Evolutionary conservation across 30 jellyfish, hydroid and myxozoan species (phyloP), one percentile per base, ranked within the genome.

Genomic region (Chrysaora quinquecirrha): DNA sequence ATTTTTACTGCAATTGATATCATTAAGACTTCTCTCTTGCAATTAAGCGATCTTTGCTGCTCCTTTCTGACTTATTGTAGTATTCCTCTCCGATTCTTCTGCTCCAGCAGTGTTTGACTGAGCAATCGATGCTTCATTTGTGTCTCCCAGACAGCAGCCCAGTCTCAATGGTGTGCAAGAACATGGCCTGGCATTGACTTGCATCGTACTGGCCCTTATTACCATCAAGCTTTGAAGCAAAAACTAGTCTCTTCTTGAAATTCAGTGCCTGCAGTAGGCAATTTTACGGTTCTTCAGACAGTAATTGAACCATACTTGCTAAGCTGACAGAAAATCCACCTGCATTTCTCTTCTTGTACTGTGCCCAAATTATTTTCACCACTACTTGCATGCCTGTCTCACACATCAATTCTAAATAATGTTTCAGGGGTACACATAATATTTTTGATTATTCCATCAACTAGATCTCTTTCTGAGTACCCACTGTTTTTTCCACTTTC

Each of bases 201-300:
- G 19, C 24, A 32, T 73, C 85, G 49, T 73, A 73, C 23, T 73
- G 48, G 34, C 48, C 48, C 49, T 73, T 50, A n/a, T n/a, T n/a
- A 28, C 85, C 60, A 1, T 73, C 85, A 58, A 3, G 75, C 48
- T 63, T 30, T 2, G 75, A 27, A 2, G 48, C 75, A 27, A 30
- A 24, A 63, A 24, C 20, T 47, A 34, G 18, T 3, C 27, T 22
- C 21, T 38, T 46, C 49, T 82, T 30, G 30, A 79, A 43, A 46
- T 79, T 79, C 25, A 79, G 50, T 4, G 90, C 90, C n/a, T 82
- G 76, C 30, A 79, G 34, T 3, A 79, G 90, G 49, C 64, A 79
- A 52, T 79, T 64, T 19, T 79, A 67, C 14, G 90, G 90, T 34
- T 65, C 90, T 52, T 79, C 82, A 14, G 31, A 38, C 49, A 80